Evolutionary conservation across 2,888 invertebrate genomes (phyloP).

Genomic region (Metallyticus violacea): DNA sequence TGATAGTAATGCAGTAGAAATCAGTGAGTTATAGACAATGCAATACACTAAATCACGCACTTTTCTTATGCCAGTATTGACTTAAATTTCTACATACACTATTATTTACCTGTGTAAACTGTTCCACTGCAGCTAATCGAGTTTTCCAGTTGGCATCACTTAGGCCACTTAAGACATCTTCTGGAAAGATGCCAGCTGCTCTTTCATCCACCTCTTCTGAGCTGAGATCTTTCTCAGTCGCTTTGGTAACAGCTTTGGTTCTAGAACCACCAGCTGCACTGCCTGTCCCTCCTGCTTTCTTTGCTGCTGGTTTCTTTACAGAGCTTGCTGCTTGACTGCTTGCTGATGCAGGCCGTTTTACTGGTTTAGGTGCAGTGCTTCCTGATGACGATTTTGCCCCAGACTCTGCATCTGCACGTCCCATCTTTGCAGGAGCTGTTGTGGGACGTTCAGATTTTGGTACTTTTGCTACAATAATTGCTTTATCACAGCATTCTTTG

Average conservation of each 20-base stretch:
- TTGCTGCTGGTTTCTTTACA: constrained; percentile 41
- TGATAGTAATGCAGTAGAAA: no score
- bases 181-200: constrained; percentile 62
- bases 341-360: constrained; percentile 48
- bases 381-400: constrained; percentile 43
- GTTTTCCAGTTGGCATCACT: constrained; percentile 83
- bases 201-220: constrained; percentile 76
- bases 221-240: constrained; percentile 64
- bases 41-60: neutral
- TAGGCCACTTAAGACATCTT: constrained; percentile 64
- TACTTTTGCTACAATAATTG: constrained; percentile 76
- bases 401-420: constrained; percentile 38
- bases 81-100: constrained; percentile 9
- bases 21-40: no score
- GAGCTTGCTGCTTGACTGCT: constrained; percentile 39
- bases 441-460: constrained; percentile 57
- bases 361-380: constrained; percentile 52
- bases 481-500: constrained; percentile 91
- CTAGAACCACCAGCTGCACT: constrained; percentile 35
- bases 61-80: neutral
- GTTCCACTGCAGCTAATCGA: constrained; percentile 72
- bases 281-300: neutral
- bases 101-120: constrained; percentile 60
- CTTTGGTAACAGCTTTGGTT: constrained; percentile 37
- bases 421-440: constrained; percentile 52